Evolutionary conservation across 2,888 invertebrate species (phyloP), one percentile per base, ranked within the genome.

Genomic region (Coremacera marginata): DNA sequence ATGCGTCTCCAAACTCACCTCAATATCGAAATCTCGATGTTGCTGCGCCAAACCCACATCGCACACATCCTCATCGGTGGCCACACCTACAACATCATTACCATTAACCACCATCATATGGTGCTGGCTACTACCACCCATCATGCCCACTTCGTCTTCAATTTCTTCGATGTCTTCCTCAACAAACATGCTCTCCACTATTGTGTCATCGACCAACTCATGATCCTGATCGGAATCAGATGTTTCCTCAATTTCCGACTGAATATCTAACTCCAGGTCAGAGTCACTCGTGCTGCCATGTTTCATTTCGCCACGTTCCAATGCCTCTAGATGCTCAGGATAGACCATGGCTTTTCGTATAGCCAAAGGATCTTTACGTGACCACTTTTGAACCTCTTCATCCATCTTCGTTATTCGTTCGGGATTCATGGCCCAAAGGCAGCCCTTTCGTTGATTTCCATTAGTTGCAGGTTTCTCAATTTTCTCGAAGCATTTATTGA

Each of bases 401-500:
- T 98, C 98, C 98, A 99, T 98, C 91, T 99, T 99, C 22, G 94
- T 93, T 57, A 97, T 94, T 90, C 98, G 98, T 16, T 95, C 94
- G 0, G 98, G 98, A 90, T 98, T 98, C 93, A 98, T 95, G 11
- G 97, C 97, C 98, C 98, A 98, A 82, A 98, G 91, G 86, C 98
- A 98, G 22, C 92, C 95, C 89, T 95, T 95, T 82, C 96, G 92
- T 89, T 96, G 95, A 84, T 94, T 93, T 37, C 95, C 95, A 88
- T 95, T 96, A 65, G 95, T 94, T 0, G 95, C 94, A 0, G 98
- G 98, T 84, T 98, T 96, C 87, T 98, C 98, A 80, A 98, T 98
- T 90, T 99, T 99, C 87, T 98, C 98, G 89, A 99, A 99, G 90
- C 98, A 98, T 90, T 99, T 98, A 90, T 99, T 99, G 83, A 99